Percentiles rank a stretch among this genome's conserved stretches.
Conservation (phyloP, 2,113 vertebrate species). For the mouse (Mus musculus) region DNA sequence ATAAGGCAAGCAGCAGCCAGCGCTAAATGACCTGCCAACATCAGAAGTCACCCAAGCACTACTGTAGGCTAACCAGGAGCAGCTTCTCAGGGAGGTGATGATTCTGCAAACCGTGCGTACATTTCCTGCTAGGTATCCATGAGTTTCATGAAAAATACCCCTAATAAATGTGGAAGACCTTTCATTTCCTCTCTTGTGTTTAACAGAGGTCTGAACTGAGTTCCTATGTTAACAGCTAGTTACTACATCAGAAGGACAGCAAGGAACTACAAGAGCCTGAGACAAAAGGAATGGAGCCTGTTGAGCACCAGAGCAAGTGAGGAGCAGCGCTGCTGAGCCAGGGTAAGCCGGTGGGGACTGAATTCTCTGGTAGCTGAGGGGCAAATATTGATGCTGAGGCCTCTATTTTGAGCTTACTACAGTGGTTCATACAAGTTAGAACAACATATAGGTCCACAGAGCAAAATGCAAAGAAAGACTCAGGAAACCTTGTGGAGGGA, state of each 20-base stretch:
- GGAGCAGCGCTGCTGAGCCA: neutral
- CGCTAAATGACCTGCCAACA: neutral
- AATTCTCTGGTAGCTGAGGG: neutral
- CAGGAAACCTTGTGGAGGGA: neutral
- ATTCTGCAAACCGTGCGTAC: neutral
- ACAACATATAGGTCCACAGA: neutral
- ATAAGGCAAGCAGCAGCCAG: neutral
- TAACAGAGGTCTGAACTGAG: neutral
- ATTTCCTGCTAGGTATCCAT: neutral
- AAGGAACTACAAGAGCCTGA: neutral
- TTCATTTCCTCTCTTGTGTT: neutral
- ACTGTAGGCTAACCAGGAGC: neutral
- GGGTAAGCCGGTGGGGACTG: neutral
- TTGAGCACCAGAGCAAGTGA: neutral
- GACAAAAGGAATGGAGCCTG: neutral
- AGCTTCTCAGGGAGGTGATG: neutral
- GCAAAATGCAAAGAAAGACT: neutral
- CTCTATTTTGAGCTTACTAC: neutral
- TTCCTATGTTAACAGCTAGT: conserved; percentile 16
- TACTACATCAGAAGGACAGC: neutral
- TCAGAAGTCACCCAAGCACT: neutral
- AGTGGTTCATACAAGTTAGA: neutral
- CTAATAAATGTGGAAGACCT: conserved; percentile 20
- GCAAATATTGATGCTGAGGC: neutral
- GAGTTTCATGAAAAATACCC: conserved; percentile 46